Percentiles rank a stretch among this genome's conserved stretches.
phyloP scores from a whole-genome alignment of 1,140 invertebrate genomes.

The Eubasilissa regina region DNA sequence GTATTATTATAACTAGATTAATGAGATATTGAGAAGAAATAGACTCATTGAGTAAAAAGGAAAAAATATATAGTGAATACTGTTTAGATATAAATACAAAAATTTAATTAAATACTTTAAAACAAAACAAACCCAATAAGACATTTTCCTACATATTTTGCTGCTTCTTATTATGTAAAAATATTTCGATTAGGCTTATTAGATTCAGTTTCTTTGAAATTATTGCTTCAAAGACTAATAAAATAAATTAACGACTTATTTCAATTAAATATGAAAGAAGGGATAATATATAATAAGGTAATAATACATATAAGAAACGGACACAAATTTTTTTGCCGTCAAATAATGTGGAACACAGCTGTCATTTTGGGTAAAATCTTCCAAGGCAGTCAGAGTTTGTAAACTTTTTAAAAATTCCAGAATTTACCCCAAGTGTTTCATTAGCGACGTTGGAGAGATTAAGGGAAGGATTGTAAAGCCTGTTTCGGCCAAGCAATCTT shows the following conservation, averaged over 20 bases:
- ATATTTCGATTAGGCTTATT: conserved; percentile 29
- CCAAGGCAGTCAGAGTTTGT: conserved; percentile 29
- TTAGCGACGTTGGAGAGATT: conserved; percentile 14
- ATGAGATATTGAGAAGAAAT: conserved; percentile 24
- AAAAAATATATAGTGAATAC: conserved; percentile 34
- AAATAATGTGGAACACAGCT: not conserved
- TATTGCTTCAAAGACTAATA: conserved; percentile 16
- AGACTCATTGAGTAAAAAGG: not conserved
- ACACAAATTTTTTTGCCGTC: not conserved
- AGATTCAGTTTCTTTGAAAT: conserved; percentile 12
- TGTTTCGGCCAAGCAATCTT: conserved; percentile 95
- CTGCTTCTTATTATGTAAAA: conserved; percentile 20
- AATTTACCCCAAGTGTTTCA: not conserved
- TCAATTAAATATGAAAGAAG: conserved; percentile 26
- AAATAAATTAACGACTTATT: conserved; percentile 1
- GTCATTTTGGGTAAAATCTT: not conserved
- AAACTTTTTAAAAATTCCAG: not conserved
- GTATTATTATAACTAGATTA: conserved; percentile 26
- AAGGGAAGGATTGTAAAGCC: conserved; percentile 69
- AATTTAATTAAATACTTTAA: not conserved
- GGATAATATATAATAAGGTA: not conserved
- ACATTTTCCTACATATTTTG: not conserved
- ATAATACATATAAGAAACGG: not conserved
- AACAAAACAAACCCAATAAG: conserved; percentile 13
- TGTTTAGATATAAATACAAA: conserved; percentile 22